Base-by-base conservation (phyloP, 1,140 invertebrate species). In the Bombus difficillimus region DNA sequence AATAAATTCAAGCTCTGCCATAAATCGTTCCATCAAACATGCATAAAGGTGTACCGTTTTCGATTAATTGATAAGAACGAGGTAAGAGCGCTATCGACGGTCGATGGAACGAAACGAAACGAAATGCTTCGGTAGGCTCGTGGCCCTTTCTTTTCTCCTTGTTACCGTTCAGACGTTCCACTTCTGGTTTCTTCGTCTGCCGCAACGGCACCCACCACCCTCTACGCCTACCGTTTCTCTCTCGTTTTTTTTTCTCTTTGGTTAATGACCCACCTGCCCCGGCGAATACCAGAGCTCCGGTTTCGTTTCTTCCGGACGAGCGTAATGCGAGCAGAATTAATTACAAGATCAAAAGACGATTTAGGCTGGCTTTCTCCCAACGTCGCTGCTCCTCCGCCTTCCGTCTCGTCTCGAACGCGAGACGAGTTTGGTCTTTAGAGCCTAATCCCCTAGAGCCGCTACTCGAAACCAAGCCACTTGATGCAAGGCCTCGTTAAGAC, bases 261-360 rank as follows among this genome's bases (percentile, higher is more conserved):
- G 22, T 59, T 62, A 62, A 59, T 57, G n/a, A 62, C 37, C 39
- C 39, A n/a, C 12, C 64, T 18, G 5, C 28, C 28, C 8, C 32
- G 37, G 6, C 25, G 76, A 84, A 79, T 64, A 41, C 73, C 47
- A 81, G 64, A 59, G 3, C 59, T 18, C 28, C 69, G 72, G 57
- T 79, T 71, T 66, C 47, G 79, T 81, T 81, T 83, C 71, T 78
- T 82, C 79, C n/a, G 57, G 68, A 59, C 39, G 53, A 37, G 64
- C 78, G 69, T 83, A 86, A 83, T 72, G 78, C 75, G 86, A 62
- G 68, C 72, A 69, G 86, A 86, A 90, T 90, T 90, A 90, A 90
- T 90, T 78, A 88, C 82, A 53, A 90, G 89, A 90, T 90, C 88
- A 90, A 90, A 90, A 86, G 89, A 90, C 86, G 80, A 90, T 90